Evolutionary conservation across 2,888 invertebrate genomes (phyloP).

Genomic region (Muschampia plurimacula): DNA sequence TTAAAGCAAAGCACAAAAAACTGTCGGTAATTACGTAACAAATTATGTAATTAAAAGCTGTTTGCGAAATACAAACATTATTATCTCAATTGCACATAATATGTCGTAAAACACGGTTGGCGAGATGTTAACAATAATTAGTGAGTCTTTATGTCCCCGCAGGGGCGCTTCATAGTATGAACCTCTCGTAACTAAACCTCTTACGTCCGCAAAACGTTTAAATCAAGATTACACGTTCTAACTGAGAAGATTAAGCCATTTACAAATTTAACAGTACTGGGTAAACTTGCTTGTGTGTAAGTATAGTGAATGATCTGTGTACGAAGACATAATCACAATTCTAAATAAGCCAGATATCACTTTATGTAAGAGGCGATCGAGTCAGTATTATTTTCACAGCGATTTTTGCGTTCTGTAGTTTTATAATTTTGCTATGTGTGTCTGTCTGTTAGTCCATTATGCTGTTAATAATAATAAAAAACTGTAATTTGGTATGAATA

Average conservation of each 20-base stretch:
- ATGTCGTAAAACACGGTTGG: conserved; percentile 24
- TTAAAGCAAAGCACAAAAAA: too few species aligned
- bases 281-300: not conserved
- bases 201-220: conserved; percentile 37
- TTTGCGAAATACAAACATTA: conserved; percentile 6
- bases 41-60: not conserved
- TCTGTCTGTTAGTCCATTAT: too few species aligned
- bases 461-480: too few species aligned
- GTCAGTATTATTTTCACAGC: too few species aligned
- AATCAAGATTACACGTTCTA: conserved; percentile 34
- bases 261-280: conserved; percentile 27
- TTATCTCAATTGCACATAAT: conserved; percentile 20
- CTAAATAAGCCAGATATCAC: too few species aligned
- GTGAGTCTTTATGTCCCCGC: conserved; percentile 33
- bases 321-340: not conserved
- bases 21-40: not conserved
- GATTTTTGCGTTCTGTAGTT: too few species aligned
- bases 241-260: conserved; percentile 33
- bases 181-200: conserved; percentile 35
- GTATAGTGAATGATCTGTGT: not conserved
- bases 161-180: conserved; percentile 26
- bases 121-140: conserved; percentile 39
- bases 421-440: too few species aligned
- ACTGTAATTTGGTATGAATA: too few species aligned
- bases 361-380: too few species aligned